Conservation (phyloP, 2,113 vertebrate genomes). For the Megaleporinus macrocephalus region DNA sequence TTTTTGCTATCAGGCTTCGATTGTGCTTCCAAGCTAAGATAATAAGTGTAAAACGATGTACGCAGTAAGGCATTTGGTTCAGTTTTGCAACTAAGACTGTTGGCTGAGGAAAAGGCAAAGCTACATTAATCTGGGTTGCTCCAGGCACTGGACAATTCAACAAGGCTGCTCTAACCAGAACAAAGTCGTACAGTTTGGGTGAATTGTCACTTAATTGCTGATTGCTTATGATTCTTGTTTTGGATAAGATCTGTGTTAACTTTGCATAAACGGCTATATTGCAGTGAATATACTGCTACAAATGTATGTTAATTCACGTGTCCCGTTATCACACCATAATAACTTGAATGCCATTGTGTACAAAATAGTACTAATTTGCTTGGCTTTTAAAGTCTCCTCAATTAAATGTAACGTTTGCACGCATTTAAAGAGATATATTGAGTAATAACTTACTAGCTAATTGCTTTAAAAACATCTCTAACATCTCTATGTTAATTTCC, state of each 20-base stretch:
- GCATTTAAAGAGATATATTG: too few species aligned
- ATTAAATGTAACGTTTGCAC: too few species aligned
- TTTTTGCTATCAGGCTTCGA: background rate
- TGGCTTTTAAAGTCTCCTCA: too few species aligned
- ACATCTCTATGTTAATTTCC: too few species aligned
- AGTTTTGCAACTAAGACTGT: background rate
- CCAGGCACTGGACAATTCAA: too few species aligned
- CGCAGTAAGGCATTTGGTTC: background rate
- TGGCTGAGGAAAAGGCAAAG: background rate
- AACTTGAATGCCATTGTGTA: background rate
- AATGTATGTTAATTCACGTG: too few species aligned
- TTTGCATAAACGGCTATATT: background rate
- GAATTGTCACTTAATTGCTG: conserved; percentile 10
- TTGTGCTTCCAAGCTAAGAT: background rate
- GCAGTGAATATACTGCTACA: too few species aligned
- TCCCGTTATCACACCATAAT: background rate
- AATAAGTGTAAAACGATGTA: background rate
- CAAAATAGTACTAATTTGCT: background rate
- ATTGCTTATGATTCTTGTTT: conserved; percentile 34
- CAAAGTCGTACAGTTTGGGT: background rate
- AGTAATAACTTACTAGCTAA: too few species aligned
- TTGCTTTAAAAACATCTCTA: too few species aligned
- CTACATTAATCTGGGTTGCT: background rate
- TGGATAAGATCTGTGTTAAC: too few species aligned
- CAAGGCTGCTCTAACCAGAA: too few species aligned